Percentiles rank a stretch among this genome's conserved stretches.
Evolutionary conservation across 2,888 invertebrate genomes (phyloP).

Genomic region (Drosophila flavopinicola): DNA sequence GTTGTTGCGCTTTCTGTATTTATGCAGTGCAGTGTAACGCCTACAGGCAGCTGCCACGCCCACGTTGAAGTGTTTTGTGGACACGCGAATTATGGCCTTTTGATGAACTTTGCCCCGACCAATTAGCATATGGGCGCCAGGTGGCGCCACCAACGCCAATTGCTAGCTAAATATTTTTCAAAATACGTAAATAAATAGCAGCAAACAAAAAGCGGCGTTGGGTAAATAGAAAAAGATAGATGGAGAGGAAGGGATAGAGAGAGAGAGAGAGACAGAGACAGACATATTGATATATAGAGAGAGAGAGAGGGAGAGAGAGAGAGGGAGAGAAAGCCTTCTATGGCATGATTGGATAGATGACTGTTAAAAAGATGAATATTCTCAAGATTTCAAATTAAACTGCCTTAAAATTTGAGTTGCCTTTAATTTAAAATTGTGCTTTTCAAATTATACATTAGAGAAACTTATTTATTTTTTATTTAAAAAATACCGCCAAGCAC

Average conservation of each 20-base stretch:
- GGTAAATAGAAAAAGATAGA: too few relatives aligned
- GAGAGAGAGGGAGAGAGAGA: not conserved
- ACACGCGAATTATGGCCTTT: constrained; percentile 40
- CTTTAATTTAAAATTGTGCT: too few relatives aligned
- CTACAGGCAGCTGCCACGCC: constrained; percentile 35
- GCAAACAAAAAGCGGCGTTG: not conserved
- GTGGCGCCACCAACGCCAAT: constrained; percentile 46
- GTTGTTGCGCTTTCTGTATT: constrained; percentile 51
- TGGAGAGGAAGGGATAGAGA: not conserved
- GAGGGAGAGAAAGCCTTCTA: not conserved
- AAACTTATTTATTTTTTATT: too few relatives aligned
- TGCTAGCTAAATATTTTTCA: constrained; percentile 28
- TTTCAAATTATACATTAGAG: too few relatives aligned
- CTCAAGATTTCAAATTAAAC: too few relatives aligned
- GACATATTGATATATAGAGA: too few relatives aligned
- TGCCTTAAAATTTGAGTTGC: too few relatives aligned
- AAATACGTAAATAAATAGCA: constrained; percentile 23
- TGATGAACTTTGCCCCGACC: constrained; percentile 39
- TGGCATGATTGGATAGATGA: too few relatives aligned
- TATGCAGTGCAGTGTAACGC: constrained; percentile 49
- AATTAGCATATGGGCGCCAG: constrained; percentile 56
- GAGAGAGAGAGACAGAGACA: not conserved
- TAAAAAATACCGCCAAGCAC: too few relatives aligned
- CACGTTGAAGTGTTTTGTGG: constrained; percentile 7
- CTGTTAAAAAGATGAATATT: too few relatives aligned